phyloP scores from a whole-genome alignment of 2,888 invertebrate species.

The Drosophila eohydei region DNA sequence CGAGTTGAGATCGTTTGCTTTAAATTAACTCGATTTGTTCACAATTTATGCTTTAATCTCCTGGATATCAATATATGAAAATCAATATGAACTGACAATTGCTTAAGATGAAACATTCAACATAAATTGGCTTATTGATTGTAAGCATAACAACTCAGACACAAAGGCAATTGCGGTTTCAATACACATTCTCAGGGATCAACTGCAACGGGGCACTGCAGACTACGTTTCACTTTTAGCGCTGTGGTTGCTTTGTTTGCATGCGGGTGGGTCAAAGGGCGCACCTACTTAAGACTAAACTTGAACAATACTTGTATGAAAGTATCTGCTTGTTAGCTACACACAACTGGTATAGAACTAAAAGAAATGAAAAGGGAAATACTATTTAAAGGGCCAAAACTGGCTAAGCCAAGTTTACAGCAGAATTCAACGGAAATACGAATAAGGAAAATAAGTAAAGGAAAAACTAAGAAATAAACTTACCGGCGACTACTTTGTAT shows the following conservation, averaged over 20 bases:
- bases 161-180: constrained; percentile 16
- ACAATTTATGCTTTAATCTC: background rate
- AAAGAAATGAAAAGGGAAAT: background rate
- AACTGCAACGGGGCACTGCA: constrained; percentile 4
- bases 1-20: background rate
- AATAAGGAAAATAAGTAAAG: constrained; percentile 16
- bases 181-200: constrained; percentile 30
- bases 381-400: constrained; percentile 5
- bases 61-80: too few relatives aligned
- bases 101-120: background rate
- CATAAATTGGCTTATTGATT: constrained; percentile 13
- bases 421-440: background rate
- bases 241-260: constrained; percentile 37
- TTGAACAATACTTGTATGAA: constrained; percentile 15
- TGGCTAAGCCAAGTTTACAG: background rate
- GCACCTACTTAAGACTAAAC: constrained; percentile 40
- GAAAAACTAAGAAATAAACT: constrained; percentile 78
- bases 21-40: background rate
- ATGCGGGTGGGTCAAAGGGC: constrained; percentile 35
- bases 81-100: background rate
- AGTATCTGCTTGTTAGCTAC: constrained; percentile 50
- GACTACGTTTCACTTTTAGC: constrained; percentile 6
- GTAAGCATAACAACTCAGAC: constrained; percentile 20
- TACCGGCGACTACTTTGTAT: constrained; percentile 86
- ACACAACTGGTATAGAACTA: constrained; percentile 18